Conservation (phyloP, 2,888 invertebrate species). For the Tanypteryx hageni region DNA sequence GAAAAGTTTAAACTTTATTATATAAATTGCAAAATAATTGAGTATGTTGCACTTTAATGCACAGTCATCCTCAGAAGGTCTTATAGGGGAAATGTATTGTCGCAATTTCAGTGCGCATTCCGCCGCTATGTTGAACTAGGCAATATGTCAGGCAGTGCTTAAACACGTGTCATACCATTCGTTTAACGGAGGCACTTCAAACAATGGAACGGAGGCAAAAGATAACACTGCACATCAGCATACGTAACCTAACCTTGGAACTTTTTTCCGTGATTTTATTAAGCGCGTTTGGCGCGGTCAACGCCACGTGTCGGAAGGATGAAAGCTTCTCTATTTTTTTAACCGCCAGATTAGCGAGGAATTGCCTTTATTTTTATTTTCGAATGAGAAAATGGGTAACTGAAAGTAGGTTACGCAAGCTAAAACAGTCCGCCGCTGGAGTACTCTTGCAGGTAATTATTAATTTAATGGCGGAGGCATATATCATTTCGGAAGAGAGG, state of each 20-base stretch:
- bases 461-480: neutral
- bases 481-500: neutral
- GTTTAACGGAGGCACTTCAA: neutral
- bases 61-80: too few relatives aligned
- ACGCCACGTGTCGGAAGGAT: neutral
- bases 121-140: neutral
- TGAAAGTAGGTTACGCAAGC: constrained; percentile 1
- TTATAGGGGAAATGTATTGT: neutral
- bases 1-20: neutral
- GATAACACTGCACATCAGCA: neutral
- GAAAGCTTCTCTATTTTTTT: too few relatives aligned
- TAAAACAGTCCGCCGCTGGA: neutral
- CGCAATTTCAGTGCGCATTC: neutral
- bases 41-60: neutral
- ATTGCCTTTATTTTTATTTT: neutral
- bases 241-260: too few relatives aligned
- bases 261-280: neutral
- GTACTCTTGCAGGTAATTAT: neutral
- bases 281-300: neutral
- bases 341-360: neutral
- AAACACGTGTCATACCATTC: neutral
- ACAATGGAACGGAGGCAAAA: neutral
- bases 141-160: neutral
- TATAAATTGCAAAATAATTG: neutral
- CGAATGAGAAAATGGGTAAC: neutral